Conservation (phyloP, 2,888 invertebrate genomes). For the Deladenus siricidicola region DNA sequence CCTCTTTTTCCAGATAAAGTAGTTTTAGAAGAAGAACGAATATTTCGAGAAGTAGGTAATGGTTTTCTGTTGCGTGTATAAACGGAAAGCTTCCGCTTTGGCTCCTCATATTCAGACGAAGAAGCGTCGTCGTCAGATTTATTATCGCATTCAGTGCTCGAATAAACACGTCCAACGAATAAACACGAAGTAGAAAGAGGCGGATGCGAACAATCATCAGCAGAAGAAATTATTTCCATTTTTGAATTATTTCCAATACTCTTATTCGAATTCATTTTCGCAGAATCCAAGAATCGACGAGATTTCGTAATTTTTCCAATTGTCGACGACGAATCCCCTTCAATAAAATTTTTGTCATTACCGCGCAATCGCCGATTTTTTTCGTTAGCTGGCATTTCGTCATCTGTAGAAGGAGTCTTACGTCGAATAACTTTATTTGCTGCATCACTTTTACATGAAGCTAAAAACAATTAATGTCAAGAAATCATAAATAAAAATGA, state of each 20-base stretch:
- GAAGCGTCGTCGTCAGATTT: background rate
- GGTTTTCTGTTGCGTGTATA: background rate
- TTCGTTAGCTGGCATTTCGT: background rate
- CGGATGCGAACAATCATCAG: too few relatives aligned
- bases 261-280: too few relatives aligned
- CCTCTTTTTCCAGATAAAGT: background rate
- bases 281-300: background rate
- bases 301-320: background rate
- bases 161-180: background rate
- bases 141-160: background rate
- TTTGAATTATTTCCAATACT: too few relatives aligned
- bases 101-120: conserved; percentile 1
- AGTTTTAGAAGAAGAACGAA: background rate
- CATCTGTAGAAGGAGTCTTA: conserved; percentile 1
- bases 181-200: background rate
- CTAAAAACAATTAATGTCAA: background rate
- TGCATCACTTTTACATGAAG: background rate
- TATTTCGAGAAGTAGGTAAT: background rate
- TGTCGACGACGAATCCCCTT: background rate
- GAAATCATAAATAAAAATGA: background rate
- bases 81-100: background rate
- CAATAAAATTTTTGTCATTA: background rate
- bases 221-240: background rate
- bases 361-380: background rate
- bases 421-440: background rate